phyloP scores from a whole-genome alignment of 2,888 invertebrate genomes.

The Apamea crenata region DNA sequence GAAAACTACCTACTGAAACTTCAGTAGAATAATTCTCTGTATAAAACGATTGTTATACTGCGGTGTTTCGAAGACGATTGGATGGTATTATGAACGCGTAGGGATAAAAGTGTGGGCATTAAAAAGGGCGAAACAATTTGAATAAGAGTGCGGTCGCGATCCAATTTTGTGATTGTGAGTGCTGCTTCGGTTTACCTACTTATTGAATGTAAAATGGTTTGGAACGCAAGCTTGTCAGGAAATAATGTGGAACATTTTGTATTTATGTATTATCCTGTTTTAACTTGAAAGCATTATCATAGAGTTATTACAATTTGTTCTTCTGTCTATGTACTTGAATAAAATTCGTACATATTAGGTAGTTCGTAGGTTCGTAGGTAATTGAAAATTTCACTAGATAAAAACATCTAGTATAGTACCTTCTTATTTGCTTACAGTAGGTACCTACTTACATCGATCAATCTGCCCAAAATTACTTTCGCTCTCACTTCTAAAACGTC shows the following conservation, averaged over 20 bases:
- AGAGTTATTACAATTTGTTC: neutral
- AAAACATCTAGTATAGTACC: neutral
- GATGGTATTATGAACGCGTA: slow-evolving; percentile 60
- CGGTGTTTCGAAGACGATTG: slow-evolving; percentile 47
- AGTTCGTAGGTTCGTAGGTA: neutral
- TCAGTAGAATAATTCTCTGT: slow-evolving; percentile 18
- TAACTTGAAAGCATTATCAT: neutral
- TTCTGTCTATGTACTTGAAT: neutral
- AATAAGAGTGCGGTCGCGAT: slow-evolving; percentile 73
- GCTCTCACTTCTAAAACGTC: neutral
- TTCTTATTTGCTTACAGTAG: neutral
- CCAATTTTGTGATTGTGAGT: slow-evolving; percentile 76
- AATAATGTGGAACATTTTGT: neutral
- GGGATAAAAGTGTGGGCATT: slow-evolving; percentile 73
- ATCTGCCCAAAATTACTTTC: neutral
- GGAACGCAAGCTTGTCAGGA: neutral
- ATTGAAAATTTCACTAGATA: neutral
- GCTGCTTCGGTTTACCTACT: slow-evolving; percentile 41
- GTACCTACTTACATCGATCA: neutral
- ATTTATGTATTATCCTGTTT: neutral
- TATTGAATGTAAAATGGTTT: slow-evolving; percentile 42
- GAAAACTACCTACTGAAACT: neutral
- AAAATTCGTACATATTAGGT: neutral
- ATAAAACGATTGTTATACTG: slow-evolving; percentile 52
- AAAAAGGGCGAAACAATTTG: slow-evolving; percentile 78